Base-by-base conservation (phyloP, 35 echinoderm and acorn worm species). In the Apostichopus californicus region DNA sequence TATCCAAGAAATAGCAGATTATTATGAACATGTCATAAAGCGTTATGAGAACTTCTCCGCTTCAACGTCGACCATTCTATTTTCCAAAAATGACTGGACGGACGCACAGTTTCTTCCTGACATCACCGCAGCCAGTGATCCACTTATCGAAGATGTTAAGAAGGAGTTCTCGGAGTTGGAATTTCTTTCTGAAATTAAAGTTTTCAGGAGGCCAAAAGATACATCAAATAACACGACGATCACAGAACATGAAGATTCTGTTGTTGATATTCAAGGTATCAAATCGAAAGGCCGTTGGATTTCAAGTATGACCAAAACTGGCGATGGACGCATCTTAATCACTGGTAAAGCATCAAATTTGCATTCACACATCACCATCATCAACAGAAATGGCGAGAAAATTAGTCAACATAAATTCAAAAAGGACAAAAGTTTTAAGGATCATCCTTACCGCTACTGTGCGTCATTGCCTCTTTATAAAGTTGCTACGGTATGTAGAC, bases 91-190 rank as follows among this genome's bases (percentile, higher is more conserved):
- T 34, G 61, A 89, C 25, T 89, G 86, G 86, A 89, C 86, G 13
- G 57, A 60, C 54, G 68, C 46, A 18, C 64, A 72, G 13, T 89
- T 58, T 72, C n/a, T 89, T 28, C 86, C 86, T 71, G 86, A 89
- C 54, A 17, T 89, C 14, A 25, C 15, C 10, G 10, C 86, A 8
- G 86, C 86, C 14, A 34, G 21, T n/a, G n/a, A 73, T 26, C 22
- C 20, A 52, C 46, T 89, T 8, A 68, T 28, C 20, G 64, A 25
- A 52, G 86, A 89, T 46, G 23, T 89, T 10, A 89, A 72, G 12
- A 89, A 34, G 13, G 61, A 72, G 22, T 72, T 28, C 25, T 64
- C 61, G 0, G 63, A 21, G 14, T 18, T 89, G 52, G 64, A 89
- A 63, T 24, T 13, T 9, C 24, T 73, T 21, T 89, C 86, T 55